Base-by-base conservation (phyloP, 2,888 invertebrate species). In the Hypolimnas misippus region DNA sequence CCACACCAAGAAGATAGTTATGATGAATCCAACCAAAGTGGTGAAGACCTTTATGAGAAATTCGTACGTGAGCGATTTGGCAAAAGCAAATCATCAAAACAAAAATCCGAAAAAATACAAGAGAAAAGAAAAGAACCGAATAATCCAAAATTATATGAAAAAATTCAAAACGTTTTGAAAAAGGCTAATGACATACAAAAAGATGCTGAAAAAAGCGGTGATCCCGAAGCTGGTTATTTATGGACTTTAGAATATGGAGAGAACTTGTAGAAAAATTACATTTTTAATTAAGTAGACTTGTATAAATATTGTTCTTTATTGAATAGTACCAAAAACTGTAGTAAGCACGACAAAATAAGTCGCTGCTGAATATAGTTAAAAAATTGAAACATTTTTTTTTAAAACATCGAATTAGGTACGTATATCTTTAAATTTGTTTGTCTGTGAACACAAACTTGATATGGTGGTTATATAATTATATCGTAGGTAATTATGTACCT, bases 181-280 rank as follows among this genome's bases (percentile, higher is more conserved):
- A 86, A 87, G 70, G 84, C 88, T 44, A 81, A 87, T 70, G 76
- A 84, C 59, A 81, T 86, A 60, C 80, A 86, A 55, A 79, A 86
- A 69, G 80, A 89, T 73, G 87, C 87, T 12, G 84, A 81, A 58
- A 82, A 86, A 67, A 86, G 88, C 65, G 83, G 83, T 4, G 90
- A 92, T 71, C 87, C 89, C 5, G 87, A 88, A 42, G 92, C 92
- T 60, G 89, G 85, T 35, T 93, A 93, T 68, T 86, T 87, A 79
- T 93, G 93, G 93, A 89, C 91, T 12, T 77, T 93, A 42, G 92
- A 93, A 77, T 93, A 93, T 75, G 87, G 86, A 57, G 85, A 89
- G 73, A 92, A 92, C 14, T 64, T 83, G 56, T 84, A 72, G 56
- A 57, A 59, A 50, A 16, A 19, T 4, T 6, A 40, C 55, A 55